Evolutionary conservation across 2,888 invertebrate genomes (phyloP), one percentile per base, ranked within the genome.

Genomic region (Nasonovia ribisnigri): DNA sequence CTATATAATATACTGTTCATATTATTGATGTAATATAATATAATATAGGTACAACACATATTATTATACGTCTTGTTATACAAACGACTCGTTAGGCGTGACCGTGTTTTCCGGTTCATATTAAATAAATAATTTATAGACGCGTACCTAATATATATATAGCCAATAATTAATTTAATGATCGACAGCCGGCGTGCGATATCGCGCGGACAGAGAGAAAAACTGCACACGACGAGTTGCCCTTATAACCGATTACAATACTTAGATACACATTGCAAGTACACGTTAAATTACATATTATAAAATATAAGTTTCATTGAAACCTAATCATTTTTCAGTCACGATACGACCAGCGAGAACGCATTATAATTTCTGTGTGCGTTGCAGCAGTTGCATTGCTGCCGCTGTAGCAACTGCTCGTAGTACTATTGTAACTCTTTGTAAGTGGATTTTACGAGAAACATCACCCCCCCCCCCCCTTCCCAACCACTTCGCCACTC

Each of bases 391-490:
- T 67, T 67, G n/a, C 67, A 67, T 67, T n/a, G 67, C n/a, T 67
- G 67, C n/a, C 67, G 67, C n/a, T 67, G 67, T n/a, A n/a, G n/a
- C 67, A 67, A 67, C 67, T 67, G 6, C 36, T 16, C n/a, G 67
- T 36, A 36, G 16, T 67, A 67, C 67, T 36, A 67, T 67, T 67
- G 67, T 67, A 67, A 67, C 20, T 67, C 67, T 67, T 36, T 67
- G n/a, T 67, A 36, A 67, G 67, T 67, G 67, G 67, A 51, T 88
- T 88, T 51, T 88, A 88, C 36, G 51, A 88, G 51, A 51, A 67
- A 88, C 88, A 36, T 36, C 51, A 10, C 36, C 16, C 20, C 24
- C n/a, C 24, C 6, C 10, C 46, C 29, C 46, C 42, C 26, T 11
- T n/a, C 46, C 8, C 46, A 54, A 54, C 54, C 67, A 67, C 36